phyloP scores from a whole-genome alignment of 2,888 invertebrate genomes.

The Onchidella celtica region DNA sequence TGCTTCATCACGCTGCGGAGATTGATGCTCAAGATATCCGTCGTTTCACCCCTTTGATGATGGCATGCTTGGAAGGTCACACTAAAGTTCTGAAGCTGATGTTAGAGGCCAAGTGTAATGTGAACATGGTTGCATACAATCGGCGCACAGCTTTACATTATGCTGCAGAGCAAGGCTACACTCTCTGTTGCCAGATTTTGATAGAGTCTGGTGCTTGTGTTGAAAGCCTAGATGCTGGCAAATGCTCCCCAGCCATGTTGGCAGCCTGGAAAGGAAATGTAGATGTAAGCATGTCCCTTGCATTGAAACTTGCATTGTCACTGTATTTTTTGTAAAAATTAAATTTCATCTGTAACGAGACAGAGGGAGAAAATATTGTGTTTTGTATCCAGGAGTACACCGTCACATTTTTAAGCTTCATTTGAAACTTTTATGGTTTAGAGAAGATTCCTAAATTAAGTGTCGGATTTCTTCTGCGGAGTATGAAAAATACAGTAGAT shows the following conservation, averaged over 20 bases:
- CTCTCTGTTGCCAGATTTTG: constrained; percentile 65
- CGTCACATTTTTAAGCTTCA: too few species aligned
- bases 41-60: constrained; percentile 78
- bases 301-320: too few species aligned
- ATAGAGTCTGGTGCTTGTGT: constrained; percentile 68
- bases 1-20: constrained; percentile 71
- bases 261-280: constrained; percentile 73
- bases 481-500: too few species aligned
- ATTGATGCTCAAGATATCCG: constrained; percentile 76
- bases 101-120: constrained; percentile 70
- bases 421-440: too few species aligned
- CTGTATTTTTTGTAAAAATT: background rate
- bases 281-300: constrained; percentile 41
- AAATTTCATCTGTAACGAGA: background rate
- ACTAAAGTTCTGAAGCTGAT: constrained; percentile 67
- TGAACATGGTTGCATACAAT: constrained; percentile 73
- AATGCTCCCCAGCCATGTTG: constrained; percentile 75
- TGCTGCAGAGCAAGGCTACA: constrained; percentile 71
- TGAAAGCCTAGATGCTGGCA: constrained; percentile 71
- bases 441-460: too few species aligned
- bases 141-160: constrained; percentile 73
- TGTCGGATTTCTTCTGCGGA: too few species aligned
- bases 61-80: constrained; percentile 76
- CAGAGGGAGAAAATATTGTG: too few species aligned
- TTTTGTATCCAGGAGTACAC: too few species aligned